Evolutionary conservation across 2,113 vertebrate species (phyloP).

Genomic region (Piprites chloris): DNA sequence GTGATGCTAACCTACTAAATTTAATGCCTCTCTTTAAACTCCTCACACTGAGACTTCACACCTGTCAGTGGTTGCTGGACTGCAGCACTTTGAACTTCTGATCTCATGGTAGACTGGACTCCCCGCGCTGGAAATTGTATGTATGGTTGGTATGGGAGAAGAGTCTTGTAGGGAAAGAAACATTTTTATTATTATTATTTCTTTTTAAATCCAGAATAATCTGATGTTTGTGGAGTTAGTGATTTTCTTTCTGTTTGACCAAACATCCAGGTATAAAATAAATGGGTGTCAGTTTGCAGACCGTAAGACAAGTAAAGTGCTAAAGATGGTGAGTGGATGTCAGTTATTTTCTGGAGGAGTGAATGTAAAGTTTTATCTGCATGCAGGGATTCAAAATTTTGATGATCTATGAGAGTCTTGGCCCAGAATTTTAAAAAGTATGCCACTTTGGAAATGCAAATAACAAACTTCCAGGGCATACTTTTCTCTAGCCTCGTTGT

Average conservation of each 20-base stretch:
- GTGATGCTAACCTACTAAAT: neutral
- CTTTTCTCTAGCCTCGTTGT: neutral
- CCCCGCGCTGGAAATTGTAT: neutral
- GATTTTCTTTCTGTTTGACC: neutral
- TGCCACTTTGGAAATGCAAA: neutral
- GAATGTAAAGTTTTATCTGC: neutral
- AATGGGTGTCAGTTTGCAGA: neutral
- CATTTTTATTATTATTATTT: neutral
- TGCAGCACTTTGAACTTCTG: neutral
- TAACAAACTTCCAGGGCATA: accelerated
- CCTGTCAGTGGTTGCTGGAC: neutral
- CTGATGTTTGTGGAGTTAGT: neutral
- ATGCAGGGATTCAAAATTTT: neutral
- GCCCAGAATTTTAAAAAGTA: neutral
- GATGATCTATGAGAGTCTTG: neutral
- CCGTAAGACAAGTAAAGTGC: neutral
- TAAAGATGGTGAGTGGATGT: neutral
- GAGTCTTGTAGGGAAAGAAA: neutral
- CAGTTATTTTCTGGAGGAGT: neutral
- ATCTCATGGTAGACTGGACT: neutral
- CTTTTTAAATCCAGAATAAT: neutral
- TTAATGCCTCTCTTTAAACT: neutral
- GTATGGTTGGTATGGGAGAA: neutral
- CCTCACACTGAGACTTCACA: neutral
- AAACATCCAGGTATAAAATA: neutral